These are phyloP conservation scores for Rhogogaster chlorosoma DNA, from an alignment of 2,888 invertebrate species.

Conservation along the genomic window DNA sequence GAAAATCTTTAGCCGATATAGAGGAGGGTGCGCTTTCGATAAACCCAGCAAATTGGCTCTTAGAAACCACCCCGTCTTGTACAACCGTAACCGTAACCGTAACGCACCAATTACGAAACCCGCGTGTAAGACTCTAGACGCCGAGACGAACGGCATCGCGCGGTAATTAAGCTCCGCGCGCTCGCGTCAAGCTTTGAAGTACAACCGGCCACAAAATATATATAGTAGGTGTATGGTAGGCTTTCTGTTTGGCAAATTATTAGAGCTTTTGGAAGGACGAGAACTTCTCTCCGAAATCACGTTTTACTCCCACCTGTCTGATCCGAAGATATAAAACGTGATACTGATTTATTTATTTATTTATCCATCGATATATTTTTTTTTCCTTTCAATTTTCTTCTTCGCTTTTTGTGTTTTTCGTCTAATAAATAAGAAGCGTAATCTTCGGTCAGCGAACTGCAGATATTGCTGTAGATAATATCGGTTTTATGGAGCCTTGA, in stretches of 20 bases:
- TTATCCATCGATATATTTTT: background rate
- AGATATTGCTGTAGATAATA: background rate
- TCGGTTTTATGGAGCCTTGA: slow-evolving; percentile 14
- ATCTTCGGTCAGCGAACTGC: background rate
- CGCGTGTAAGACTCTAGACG: slow-evolving; percentile 26
- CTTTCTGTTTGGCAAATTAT: background rate
- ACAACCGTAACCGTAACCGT: slow-evolving; percentile 61
- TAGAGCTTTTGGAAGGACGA: background rate
- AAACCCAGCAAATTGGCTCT: slow-evolving; percentile 58
- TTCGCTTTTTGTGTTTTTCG: no score
- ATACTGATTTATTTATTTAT: background rate
- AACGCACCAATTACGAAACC: slow-evolving; percentile 50
- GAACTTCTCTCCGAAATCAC: background rate
- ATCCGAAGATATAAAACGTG: background rate
- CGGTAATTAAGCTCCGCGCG: slow-evolving; percentile 43
- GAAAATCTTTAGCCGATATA: background rate
- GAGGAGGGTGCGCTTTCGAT: slow-evolving; percentile 25
- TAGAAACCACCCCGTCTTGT: slow-evolving; percentile 52
- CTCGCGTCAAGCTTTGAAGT: slow-evolving; percentile 39
- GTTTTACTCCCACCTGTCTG: background rate
- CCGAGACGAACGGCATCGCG: slow-evolving; percentile 41
- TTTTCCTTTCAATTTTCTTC: background rate
- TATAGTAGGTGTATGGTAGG: background rate
- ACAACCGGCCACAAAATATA: slow-evolving; percentile 37
- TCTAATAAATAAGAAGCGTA: background rate